Evolutionary conservation across 2,888 invertebrate genomes (phyloP).

Genomic region (Adelognathus sp.): DNA sequence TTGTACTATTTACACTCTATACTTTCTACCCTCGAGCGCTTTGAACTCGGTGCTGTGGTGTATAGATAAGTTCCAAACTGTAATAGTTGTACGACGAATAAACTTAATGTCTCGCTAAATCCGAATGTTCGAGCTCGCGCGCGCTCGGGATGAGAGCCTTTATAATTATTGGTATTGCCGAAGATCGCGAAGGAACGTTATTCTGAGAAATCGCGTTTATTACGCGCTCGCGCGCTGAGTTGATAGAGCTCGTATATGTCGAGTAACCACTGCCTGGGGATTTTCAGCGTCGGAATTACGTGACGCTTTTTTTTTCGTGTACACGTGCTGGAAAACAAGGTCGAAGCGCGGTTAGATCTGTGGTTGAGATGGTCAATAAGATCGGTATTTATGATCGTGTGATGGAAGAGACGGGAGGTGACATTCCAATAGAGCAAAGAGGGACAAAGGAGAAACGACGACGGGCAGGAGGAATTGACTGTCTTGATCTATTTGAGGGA

Average conservation of each 20-base stretch:
- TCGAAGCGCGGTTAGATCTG: slow-evolving; percentile 2
- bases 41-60: slow-evolving; percentile 25
- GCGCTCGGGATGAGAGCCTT: too few species aligned
- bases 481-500: too few species aligned
- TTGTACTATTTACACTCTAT: slow-evolving; percentile 20
- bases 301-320: not conserved
- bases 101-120: not conserved
- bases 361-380: slow-evolving; percentile 5
- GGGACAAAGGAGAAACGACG: too few species aligned
- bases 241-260: not conserved
- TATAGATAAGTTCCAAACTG: slow-evolving; percentile 33
- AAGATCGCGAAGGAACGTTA: not conserved
- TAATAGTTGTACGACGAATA: slow-evolving; percentile 17
- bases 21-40: slow-evolving; percentile 50
- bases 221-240: not conserved
- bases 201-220: slow-evolving; percentile 4
- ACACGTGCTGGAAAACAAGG: slow-evolving; percentile 5
- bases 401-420: not conserved
- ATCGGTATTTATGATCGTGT: slow-evolving; percentile 34
- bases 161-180: slow-evolving; percentile 28
- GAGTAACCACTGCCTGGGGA: not conserved
- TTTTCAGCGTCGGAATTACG: not conserved
- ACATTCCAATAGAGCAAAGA: not conserved
- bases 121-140: not conserved
- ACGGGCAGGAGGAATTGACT: not conserved